A percentile compares a stretch with the other conserved stretches of the same genome.
Conservation (phyloP, 2,888 invertebrate genomes). For the Acrobasis suavella region DNA sequence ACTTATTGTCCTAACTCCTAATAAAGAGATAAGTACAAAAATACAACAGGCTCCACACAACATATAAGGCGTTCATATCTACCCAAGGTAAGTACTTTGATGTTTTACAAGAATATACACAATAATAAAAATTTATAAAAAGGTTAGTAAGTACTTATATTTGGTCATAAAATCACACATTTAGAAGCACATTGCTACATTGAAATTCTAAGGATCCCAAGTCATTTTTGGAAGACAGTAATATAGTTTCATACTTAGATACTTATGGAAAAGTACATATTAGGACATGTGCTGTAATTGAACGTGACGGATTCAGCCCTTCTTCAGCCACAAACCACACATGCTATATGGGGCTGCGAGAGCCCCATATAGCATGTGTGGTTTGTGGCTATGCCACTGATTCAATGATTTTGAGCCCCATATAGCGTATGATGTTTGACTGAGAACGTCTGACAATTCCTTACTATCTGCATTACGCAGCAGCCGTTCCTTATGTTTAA, state of each 20-base stretch:
- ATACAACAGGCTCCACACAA: conserved; percentile 34
- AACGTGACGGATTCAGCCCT: too few species aligned
- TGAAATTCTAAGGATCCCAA: conserved; percentile 20
- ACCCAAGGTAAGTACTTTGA: conserved; percentile 1
- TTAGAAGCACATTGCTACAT: conserved; percentile 43
- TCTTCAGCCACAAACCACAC: too few species aligned
- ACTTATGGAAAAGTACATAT: too few species aligned
- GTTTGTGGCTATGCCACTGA: too few species aligned
- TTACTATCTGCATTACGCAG: too few species aligned
- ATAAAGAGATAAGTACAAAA: conserved; percentile 34
- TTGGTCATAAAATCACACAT: conserved; percentile 68
- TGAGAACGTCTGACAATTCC: too few species aligned
- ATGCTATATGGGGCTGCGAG: too few species aligned
- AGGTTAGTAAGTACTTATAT: conserved; percentile 53
- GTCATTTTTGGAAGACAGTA: conserved; percentile 41
- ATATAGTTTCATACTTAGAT: conserved; percentile 17
- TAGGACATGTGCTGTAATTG: too few species aligned
- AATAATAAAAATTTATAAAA: conserved; percentile 44
- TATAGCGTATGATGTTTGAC: too few species aligned
- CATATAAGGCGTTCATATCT: not conserved
- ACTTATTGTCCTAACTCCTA: conserved; percentile 23
- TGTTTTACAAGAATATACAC: conserved; percentile 30
- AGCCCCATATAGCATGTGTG: too few species aligned
- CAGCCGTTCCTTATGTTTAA: too few species aligned
- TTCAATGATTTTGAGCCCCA: too few species aligned